These are phyloP conservation scores for Coelopa frigida DNA, from an alignment of 1,140 invertebrate genomes.

Conservation along the genomic window DNA sequence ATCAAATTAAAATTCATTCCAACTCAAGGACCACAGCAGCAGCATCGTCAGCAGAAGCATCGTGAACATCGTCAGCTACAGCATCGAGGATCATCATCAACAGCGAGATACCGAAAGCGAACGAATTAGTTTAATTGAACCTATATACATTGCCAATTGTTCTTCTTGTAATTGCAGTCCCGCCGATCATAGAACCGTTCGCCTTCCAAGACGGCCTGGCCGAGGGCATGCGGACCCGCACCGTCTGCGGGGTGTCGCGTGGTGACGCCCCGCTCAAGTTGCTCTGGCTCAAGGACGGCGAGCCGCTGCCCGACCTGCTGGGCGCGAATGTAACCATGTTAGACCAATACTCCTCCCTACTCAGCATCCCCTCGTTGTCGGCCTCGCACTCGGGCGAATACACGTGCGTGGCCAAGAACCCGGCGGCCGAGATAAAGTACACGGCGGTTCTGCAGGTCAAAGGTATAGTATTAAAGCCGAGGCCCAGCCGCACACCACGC, in stretches of 20 bases:
- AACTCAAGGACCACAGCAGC: conserved; percentile 8
- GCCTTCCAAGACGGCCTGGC: conserved; percentile 72
- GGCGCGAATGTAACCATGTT: conserved; percentile 63
- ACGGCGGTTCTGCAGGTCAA: conserved; percentile 73
- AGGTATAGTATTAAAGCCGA: conserved; percentile 61
- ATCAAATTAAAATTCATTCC: no score
- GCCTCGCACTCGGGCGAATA: conserved; percentile 71
- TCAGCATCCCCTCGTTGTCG: conserved; percentile 68
- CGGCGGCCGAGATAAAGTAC: conserved; percentile 69
- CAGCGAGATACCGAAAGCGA: no score
- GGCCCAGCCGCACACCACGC: no score
- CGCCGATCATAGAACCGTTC: conserved; percentile 78
- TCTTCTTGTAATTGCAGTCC: conserved; percentile 65
- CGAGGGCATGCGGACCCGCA: conserved; percentile 76
- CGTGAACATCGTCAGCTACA: neutral
- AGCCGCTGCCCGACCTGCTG: conserved; percentile 54
- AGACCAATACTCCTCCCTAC: conserved; percentile 66
- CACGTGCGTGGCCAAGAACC: conserved; percentile 73
- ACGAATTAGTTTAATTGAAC: conserved; percentile 12
- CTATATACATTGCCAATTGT: no score
- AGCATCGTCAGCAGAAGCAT: neutral
- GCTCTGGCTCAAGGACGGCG: conserved; percentile 71
- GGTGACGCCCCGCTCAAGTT: conserved; percentile 69
- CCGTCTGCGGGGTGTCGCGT: conserved; percentile 76
- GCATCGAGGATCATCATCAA: neutral